These are phyloP conservation scores for Sanderia malayensis DNA, from an alignment of 30 jellyfish, hydroid and myxozoan species.

Conservation along the genomic window DNA sequence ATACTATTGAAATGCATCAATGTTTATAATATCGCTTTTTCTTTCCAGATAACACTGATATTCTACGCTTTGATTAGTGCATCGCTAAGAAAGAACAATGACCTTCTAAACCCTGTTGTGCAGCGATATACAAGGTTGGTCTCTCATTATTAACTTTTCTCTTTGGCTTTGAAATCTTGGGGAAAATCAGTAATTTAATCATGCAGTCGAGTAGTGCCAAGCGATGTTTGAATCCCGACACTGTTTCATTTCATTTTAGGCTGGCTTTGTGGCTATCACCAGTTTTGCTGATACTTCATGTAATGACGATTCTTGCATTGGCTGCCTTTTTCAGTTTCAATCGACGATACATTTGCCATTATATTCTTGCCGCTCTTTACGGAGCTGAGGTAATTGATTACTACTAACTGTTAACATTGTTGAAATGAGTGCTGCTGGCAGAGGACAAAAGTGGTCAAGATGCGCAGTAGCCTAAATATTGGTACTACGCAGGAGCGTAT, in stretches of 20 bases:
- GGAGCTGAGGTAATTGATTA: constrained; percentile 90
- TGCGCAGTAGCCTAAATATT: too few species aligned
- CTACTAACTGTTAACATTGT: too few species aligned
- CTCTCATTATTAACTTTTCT: too few species aligned
- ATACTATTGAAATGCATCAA: too few species aligned
- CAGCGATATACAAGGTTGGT: constrained; percentile 70
- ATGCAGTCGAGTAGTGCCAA: too few species aligned
- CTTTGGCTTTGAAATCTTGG: too few species aligned
- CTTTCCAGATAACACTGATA: constrained; percentile 52
- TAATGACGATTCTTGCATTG: constrained; percentile 66
- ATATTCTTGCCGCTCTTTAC: constrained; percentile 64
- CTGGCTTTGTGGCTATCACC: constrained; percentile 79
- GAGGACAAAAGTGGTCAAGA: too few species aligned
- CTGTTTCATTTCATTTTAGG: constrained; percentile 42
- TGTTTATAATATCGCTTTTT: neutral
- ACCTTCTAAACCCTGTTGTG: constrained; percentile 51
- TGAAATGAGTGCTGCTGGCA: too few species aligned
- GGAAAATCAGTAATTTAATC: too few species aligned
- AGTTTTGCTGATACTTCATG: constrained; percentile 65
- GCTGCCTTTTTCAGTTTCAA: constrained; percentile 74
- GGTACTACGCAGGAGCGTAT: too few species aligned
- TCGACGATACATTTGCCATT: constrained; percentile 44
- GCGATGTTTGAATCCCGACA: too few species aligned
- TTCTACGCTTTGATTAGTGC: constrained; percentile 37
- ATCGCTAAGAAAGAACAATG: constrained; percentile 47